Evolutionary conservation across 2,888 invertebrate genomes (phyloP).

Genomic region (Lymantria monacha): DNA sequence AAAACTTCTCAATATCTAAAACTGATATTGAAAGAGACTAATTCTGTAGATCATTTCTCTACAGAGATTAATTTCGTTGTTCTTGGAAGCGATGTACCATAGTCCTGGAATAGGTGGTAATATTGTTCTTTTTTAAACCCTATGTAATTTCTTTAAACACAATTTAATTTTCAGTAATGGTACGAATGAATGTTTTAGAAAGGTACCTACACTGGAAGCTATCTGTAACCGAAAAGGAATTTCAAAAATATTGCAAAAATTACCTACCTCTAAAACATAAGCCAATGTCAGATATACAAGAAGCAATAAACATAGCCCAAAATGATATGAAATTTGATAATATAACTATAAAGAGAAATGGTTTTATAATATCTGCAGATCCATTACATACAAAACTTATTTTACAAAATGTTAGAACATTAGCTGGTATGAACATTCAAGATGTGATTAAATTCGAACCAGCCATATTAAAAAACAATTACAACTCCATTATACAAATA

Average conservation of each 20-base stretch:
- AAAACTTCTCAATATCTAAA: too few relatives aligned
- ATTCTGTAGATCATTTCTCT: too few relatives aligned
- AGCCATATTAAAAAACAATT: conserved; percentile 83
- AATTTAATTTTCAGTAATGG: conserved; percentile 52
- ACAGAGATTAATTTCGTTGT: too few relatives aligned
- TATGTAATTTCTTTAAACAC: too few relatives aligned
- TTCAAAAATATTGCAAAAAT: conserved; percentile 60
- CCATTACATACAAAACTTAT: conserved; percentile 82
- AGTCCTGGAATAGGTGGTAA: too few relatives aligned
- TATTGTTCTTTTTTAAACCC: too few relatives aligned
- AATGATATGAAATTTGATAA: conserved; percentile 79
- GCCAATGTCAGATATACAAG: conserved; percentile 73
- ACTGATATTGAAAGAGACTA: too few relatives aligned
- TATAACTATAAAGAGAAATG: conserved; percentile 79
- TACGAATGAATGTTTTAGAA: conserved; percentile 65
- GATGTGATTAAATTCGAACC: conserved; percentile 81
- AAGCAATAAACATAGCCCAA: conserved; percentile 79
- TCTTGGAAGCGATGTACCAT: too few relatives aligned
- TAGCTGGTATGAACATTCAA: conserved; percentile 81
- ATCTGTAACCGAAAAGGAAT: conserved; percentile 54
- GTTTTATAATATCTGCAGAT: conserved; percentile 82
- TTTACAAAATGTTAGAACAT: conserved; percentile 73
- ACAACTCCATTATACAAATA: conserved; percentile 78
- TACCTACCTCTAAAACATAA: conserved; percentile 66
- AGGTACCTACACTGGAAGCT: conserved; percentile 64